Conservation (phyloP, 2,113 vertebrate genomes). For the Chaetorhynchus papuensis region DNA sequence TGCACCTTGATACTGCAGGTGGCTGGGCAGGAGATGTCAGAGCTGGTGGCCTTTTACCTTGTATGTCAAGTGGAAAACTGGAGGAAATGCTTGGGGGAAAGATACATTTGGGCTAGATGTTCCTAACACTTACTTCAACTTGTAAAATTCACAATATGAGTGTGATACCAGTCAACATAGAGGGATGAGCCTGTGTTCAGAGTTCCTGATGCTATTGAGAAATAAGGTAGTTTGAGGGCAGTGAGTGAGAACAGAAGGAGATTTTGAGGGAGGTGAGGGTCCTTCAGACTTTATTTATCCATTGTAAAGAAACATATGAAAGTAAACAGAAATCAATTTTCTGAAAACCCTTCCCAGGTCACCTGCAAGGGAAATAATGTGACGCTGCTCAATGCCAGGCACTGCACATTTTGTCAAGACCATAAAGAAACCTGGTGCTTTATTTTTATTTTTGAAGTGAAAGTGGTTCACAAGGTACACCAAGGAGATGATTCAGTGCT, state of each 20-base stretch:
- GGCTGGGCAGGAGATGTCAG: not conserved
- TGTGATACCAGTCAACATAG: not conserved
- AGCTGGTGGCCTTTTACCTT: not conserved
- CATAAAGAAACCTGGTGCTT: not conserved
- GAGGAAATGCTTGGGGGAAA: not conserved
- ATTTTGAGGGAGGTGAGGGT: constrained; percentile 24
- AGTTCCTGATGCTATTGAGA: not conserved
- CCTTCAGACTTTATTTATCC: not conserved
- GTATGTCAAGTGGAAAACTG: too few species aligned
- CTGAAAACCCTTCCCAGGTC: constrained; percentile 5
- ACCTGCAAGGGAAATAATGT: constrained; percentile 5
- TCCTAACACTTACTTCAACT: not conserved
- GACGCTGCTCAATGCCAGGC: not conserved
- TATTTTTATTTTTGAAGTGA: constrained; percentile 57
- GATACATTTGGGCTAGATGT: not conserved
- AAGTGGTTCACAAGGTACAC: constrained; percentile 43
- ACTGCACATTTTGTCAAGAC: constrained; percentile 6
- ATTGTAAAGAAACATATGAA: constrained; percentile 8
- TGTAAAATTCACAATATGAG: not conserved
- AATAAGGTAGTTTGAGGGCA: not conserved
- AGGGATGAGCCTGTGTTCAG: not conserved
- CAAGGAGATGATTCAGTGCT: constrained; percentile 36
- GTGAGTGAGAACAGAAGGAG: not conserved
- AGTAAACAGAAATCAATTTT: constrained; percentile 37
- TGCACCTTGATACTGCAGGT: not conserved